A percentile compares a stretch with the other conserved stretches of the same genome.
Evolutionary conservation across 2,113 vertebrate species (phyloP).

Genomic region (Mormyrus lacerda): DNA sequence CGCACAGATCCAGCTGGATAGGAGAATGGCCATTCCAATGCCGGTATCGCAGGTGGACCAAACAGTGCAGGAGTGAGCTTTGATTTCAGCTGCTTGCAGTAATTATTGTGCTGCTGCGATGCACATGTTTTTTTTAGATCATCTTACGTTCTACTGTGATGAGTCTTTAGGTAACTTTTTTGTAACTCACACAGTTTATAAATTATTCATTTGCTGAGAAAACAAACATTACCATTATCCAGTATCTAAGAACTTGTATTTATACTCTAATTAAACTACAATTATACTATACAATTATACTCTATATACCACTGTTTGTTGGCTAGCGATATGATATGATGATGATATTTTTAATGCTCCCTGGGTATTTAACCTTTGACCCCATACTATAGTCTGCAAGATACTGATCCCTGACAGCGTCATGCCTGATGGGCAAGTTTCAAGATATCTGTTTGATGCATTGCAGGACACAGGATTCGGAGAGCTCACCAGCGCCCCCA

Average conservation of each 20-base stretch:
- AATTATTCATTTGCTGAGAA: neutral
- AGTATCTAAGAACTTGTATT: neutral
- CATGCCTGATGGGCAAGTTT: neutral
- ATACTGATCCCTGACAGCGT: neutral
- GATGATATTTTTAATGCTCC: neutral
- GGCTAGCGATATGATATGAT: neutral
- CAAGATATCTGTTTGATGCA: neutral
- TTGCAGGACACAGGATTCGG: conserved; percentile 46
- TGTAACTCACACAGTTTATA: neutral
- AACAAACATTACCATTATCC: neutral
- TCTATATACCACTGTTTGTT: neutral
- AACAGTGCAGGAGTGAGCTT: neutral
- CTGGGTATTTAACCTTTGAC: neutral
- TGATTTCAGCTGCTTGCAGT: neutral
- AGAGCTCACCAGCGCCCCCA: conserved; percentile 43
- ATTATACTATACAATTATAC: neutral
- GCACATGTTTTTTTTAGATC: neutral
- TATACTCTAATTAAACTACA: neutral
- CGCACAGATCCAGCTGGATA: neutral
- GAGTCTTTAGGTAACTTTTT: neutral
- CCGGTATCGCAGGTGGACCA: neutral
- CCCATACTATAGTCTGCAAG: neutral
- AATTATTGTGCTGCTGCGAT: neutral
- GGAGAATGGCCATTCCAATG: neutral
- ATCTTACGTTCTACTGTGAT: neutral